Evolutionary conservation across 2,113 vertebrate species (phyloP).

Genomic region (Rhea americana): DNA sequence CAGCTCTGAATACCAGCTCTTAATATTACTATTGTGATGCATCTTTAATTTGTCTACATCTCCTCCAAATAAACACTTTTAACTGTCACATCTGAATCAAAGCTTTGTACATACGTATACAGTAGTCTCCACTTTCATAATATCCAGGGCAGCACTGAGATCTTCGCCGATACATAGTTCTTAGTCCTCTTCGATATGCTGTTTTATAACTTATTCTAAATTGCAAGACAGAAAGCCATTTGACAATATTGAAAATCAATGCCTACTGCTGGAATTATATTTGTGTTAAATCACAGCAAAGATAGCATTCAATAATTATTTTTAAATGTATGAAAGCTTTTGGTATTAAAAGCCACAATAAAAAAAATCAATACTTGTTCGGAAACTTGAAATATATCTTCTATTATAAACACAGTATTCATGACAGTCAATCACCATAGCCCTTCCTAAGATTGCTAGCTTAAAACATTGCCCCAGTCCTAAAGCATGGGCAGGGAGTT

Average conservation of each 20-base stretch:
- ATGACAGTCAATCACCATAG: background rate
- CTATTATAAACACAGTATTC: background rate
- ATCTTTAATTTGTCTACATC: background rate
- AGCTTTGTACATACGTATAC: conserved; percentile 88
- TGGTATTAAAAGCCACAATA: conserved; percentile 67
- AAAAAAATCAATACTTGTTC: conserved; percentile 66
- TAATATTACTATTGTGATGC: too few relatives aligned
- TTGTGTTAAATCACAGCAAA: conserved; percentile 68
- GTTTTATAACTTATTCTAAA: conserved; percentile 98
- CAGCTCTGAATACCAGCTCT: background rate
- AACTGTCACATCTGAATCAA: background rate
- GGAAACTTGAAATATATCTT: conserved; percentile 5
- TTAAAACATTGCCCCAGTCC: background rate
- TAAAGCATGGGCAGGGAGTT: background rate
- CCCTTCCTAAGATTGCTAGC: background rate
- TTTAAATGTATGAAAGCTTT: conserved; percentile 70
- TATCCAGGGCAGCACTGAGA: conserved; percentile 98
- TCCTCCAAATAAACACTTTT: background rate
- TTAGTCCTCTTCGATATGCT: conserved; percentile 92
- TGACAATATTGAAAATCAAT: conserved; percentile 74
- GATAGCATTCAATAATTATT: conserved; percentile 74
- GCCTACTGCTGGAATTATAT: conserved; percentile 57
- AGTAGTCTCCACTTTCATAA: conserved; percentile 94
- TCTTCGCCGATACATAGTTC: conserved; percentile 97
- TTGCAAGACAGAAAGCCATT: conserved; percentile 69